Conservation (phyloP, 2,113 vertebrate genomes). For the Prietella phreatophila region DNA sequence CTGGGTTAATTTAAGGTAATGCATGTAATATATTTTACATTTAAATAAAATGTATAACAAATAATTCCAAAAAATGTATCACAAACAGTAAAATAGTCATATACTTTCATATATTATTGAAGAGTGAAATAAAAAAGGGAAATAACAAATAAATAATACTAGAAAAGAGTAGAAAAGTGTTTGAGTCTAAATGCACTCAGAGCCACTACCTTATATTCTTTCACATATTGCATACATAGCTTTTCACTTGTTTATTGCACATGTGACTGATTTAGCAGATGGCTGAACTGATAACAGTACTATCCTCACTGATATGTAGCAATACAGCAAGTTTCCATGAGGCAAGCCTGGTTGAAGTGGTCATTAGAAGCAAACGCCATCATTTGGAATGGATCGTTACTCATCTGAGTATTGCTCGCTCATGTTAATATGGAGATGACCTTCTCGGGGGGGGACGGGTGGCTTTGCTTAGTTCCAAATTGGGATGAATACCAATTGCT, state of each 20-base stretch:
- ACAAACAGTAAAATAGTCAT: neutral
- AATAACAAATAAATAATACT: neutral
- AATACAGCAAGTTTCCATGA: constrained; percentile 51
- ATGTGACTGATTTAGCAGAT: constrained; percentile 40
- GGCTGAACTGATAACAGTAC: constrained; percentile 46
- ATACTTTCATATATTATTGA: neutral
- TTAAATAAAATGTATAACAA: neutral
- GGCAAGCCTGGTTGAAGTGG: constrained; percentile 56
- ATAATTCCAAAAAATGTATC: constrained; percentile 1
- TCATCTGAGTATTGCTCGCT: constrained; percentile 59
- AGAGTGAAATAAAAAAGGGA: neutral
- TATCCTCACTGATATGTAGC: constrained; percentile 50
- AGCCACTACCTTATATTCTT: neutral
- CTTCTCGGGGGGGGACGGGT: constrained; percentile 55
- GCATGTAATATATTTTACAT: neutral
- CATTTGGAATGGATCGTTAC: constrained; percentile 61
- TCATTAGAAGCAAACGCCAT: constrained; percentile 58
- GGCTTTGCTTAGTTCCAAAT: constrained; percentile 60
- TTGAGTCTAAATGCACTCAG: neutral
- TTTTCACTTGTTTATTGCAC: constrained; percentile 26
- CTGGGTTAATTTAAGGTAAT: neutral
- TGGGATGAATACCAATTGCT: constrained; percentile 61
- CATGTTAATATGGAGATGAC: constrained; percentile 64
- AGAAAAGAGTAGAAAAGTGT: neutral
- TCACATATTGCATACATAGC: neutral